Conservation (phyloP, 2,113 vertebrate species). For the Eublepharis macularius region DNA sequence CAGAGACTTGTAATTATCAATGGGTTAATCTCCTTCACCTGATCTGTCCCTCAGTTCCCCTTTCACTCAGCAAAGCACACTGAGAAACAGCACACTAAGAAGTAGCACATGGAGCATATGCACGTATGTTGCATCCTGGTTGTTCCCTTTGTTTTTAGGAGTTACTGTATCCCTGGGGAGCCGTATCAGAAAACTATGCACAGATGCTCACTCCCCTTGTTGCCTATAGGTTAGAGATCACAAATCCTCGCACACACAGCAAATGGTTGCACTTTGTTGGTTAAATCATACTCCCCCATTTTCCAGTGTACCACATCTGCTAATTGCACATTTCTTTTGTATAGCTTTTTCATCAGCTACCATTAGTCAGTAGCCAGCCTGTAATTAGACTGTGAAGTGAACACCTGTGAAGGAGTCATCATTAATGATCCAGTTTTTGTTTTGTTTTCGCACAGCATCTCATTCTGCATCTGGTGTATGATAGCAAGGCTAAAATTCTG, state of each 20-base stretch:
- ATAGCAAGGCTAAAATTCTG: background rate
- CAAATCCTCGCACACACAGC: background rate
- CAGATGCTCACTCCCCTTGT: no score
- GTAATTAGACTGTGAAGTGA: slow-evolving; percentile 47
- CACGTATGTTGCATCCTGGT: background rate
- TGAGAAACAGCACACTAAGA: background rate
- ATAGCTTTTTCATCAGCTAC: slow-evolving; percentile 47
- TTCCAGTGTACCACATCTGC: slow-evolving; percentile 15
- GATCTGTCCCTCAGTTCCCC: background rate
- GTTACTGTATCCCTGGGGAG: background rate
- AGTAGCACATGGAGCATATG: background rate
- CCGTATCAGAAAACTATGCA: background rate
- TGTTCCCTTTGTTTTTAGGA: background rate
- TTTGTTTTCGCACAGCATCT: background rate
- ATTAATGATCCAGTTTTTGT: slow-evolving; percentile 19
- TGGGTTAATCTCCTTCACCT: slow-evolving; percentile 1
- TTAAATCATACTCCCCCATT: fast-evolving
- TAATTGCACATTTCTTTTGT: slow-evolving; percentile 40
- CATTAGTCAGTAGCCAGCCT: slow-evolving; percentile 55
- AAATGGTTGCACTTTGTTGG: background rate
- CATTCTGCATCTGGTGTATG: background rate
- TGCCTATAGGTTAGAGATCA: background rate
- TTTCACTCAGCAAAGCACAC: slow-evolving; percentile 7
- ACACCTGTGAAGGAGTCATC: slow-evolving; percentile 41
- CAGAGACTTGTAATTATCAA: background rate